A percentile compares a stretch with the other conserved stretches of the same genome.
Evolutionary conservation across 2,888 invertebrate genomes (phyloP).

Genomic region (Galeopsomyia nigrocyanea): DNA sequence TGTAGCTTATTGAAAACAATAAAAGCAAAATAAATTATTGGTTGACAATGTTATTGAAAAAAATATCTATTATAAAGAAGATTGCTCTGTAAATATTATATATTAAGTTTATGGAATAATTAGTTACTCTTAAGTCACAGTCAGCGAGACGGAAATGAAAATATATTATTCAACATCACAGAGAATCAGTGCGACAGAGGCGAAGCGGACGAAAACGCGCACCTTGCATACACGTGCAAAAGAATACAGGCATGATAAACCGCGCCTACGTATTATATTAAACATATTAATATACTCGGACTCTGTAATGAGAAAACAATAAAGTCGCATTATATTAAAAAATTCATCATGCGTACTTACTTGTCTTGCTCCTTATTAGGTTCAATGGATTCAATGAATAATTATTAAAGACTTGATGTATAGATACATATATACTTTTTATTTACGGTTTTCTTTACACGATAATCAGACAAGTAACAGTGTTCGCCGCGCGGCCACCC

Average conservation of each 20-base stretch:
- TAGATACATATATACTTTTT: conserved; percentile 55
- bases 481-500: conserved; percentile 53
- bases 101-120: conserved; percentile 56
- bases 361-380: conserved; percentile 1
- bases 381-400: conserved; percentile 17
- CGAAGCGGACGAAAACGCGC: conserved; percentile 44
- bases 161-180: conserved; percentile 35
- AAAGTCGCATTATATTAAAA: conserved; percentile 64
- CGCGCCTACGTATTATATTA: conserved; percentile 54
- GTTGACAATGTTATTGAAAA: conserved; percentile 65
- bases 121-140: conserved; percentile 44
- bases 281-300: conserved; percentile 59
- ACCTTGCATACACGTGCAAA: conserved; percentile 26
- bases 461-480: conserved; percentile 67
- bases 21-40: conserved; percentile 62
- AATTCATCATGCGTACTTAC: conserved; percentile 8
- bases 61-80: conserved; percentile 56
- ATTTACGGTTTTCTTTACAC: conserved; percentile 64
- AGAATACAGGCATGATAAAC: conserved; percentile 41
- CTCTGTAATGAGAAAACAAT: conserved; percentile 64
- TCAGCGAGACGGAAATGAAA: conserved; percentile 8
- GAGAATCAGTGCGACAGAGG: conserved; percentile 28
- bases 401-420: conserved; percentile 42
- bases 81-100: conserved; percentile 64
- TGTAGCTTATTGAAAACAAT: conserved; percentile 57